phyloP scores from a whole-genome alignment of 92 coral and sea anemone species.

The Siderastrea siderea region DNA sequence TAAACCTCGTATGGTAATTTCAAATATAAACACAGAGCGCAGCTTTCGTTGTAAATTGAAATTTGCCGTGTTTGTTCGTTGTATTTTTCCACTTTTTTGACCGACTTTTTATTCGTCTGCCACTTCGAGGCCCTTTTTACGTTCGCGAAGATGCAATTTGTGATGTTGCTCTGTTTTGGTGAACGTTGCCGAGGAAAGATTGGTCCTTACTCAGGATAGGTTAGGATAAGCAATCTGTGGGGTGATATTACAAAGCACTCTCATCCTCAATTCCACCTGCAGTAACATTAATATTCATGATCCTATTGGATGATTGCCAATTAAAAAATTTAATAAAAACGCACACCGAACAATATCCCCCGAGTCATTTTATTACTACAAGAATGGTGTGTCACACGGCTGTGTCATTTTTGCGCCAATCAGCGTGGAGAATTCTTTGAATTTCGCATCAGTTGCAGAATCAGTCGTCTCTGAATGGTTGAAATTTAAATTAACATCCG shows the following conservation, averaged over 20 bases:
- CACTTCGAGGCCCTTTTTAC: neutral
- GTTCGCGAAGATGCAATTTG: neutral
- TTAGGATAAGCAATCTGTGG: constrained; percentile 39
- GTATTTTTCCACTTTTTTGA: neutral
- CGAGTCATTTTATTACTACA: constrained; percentile 61
- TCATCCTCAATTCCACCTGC: constrained; percentile 65
- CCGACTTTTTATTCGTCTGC: constrained; percentile 11
- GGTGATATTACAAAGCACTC: constrained; percentile 48
- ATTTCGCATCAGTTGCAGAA: constrained; percentile 32
- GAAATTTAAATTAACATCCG: constrained; percentile 10
- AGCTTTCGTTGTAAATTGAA: constrained; percentile 12
- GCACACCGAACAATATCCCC: constrained; percentile 32
- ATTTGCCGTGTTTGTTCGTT: constrained; percentile 17
- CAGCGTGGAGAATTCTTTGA: constrained; percentile 6
- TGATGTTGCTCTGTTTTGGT: constrained; percentile 24
- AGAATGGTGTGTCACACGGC: constrained; percentile 23
- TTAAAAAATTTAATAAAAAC: constrained; percentile 69
- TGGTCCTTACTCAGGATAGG: constrained; percentile 39
- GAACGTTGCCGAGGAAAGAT: constrained; percentile 37
- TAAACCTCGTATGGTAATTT: constrained; percentile 38
- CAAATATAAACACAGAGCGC: constrained; percentile 33
- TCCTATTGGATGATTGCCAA: constrained; percentile 69
- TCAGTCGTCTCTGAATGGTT: constrained; percentile 15
- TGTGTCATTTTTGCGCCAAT: constrained; percentile 36
- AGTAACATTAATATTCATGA: constrained; percentile 75